Evolutionary conservation across 2,113 vertebrate species (phyloP).

Genomic region (Tychaedon coryphoeus): DNA sequence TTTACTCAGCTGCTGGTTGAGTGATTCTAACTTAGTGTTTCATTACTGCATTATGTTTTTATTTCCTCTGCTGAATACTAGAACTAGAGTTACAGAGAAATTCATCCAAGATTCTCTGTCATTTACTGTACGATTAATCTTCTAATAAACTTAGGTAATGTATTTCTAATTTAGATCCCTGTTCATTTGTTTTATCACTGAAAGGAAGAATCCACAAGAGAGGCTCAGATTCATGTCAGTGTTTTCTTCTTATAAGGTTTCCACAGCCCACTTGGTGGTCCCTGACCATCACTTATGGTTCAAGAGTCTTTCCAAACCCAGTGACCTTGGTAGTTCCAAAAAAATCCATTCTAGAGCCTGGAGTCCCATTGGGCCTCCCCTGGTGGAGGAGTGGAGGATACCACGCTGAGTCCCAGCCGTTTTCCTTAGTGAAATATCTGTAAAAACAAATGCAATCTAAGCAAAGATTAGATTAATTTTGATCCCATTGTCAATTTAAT

Average conservation of each 20-base stretch:
- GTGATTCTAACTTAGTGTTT: constrained; percentile 46
- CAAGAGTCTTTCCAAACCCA: background rate
- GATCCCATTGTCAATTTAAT: background rate
- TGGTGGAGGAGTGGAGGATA: background rate
- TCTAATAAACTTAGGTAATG: constrained; percentile 32
- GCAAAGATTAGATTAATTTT: background rate
- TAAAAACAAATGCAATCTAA: background rate
- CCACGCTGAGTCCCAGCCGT: background rate
- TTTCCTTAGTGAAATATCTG: background rate
- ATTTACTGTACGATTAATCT: background rate
- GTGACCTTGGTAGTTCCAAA: background rate
- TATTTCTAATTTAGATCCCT: constrained; percentile 35
- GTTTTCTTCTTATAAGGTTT: constrained; percentile 12
- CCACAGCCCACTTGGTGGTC: background rate
- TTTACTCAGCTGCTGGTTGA: background rate
- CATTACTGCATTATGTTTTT: background rate
- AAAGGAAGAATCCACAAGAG: constrained; percentile 32
- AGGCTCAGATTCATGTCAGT: background rate
- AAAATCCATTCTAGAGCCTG: background rate
- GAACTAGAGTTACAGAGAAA: constrained; percentile 10
- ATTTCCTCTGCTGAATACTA: constrained; percentile 38
- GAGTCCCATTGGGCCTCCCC: background rate
- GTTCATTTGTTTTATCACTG: constrained; percentile 1
- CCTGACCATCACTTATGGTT: background rate
- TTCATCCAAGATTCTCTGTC: constrained; percentile 30